Percentiles rank a stretch among this genome's conserved stretches.
Conservation (phyloP, 2,113 vertebrate species). For the Tychaedon coryphoeus region DNA sequence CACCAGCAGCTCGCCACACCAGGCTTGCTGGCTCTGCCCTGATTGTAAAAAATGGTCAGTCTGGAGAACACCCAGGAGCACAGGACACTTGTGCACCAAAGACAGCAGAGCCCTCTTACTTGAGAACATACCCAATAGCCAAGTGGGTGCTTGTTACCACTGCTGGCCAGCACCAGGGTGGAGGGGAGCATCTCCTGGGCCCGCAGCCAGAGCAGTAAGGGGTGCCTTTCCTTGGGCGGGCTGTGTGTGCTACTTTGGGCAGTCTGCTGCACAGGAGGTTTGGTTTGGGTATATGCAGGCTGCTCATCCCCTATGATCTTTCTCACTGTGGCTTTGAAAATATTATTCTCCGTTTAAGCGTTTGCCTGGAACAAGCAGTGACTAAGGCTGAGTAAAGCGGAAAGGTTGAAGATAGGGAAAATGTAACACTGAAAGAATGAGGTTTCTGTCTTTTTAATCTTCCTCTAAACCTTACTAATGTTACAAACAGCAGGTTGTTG, state of each 20-base stretch:
- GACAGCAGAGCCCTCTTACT: background rate
- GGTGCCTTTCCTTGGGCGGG: rapidly evolving
- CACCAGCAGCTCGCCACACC: rapidly evolving
- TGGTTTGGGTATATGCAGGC: background rate
- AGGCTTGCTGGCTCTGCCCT: background rate
- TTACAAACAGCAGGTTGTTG: constrained; percentile 52
- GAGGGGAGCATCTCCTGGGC: background rate
- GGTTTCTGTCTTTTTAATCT: constrained; percentile 49
- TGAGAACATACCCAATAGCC: rapidly evolving
- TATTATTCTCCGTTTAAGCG: background rate
- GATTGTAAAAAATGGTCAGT: background rate
- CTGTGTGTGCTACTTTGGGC: background rate
- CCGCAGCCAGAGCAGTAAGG: background rate
- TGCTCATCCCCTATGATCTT: background rate
- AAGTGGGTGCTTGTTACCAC: background rate
- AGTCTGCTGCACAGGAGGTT: background rate
- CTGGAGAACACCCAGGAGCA: background rate
- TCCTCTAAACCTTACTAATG: constrained; percentile 12
- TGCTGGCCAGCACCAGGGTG: background rate
- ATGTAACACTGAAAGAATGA: constrained; percentile 33
- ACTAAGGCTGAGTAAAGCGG: constrained; percentile 49
- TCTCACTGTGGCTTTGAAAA: background rate
- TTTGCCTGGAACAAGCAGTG: constrained; percentile 29
- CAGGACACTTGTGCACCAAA: background rate
- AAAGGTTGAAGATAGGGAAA: constrained; percentile 60